These are phyloP conservation scores for Cuniculus paca DNA, from an alignment of 2,797 vertebrate species.

Conservation along the genomic window DNA sequence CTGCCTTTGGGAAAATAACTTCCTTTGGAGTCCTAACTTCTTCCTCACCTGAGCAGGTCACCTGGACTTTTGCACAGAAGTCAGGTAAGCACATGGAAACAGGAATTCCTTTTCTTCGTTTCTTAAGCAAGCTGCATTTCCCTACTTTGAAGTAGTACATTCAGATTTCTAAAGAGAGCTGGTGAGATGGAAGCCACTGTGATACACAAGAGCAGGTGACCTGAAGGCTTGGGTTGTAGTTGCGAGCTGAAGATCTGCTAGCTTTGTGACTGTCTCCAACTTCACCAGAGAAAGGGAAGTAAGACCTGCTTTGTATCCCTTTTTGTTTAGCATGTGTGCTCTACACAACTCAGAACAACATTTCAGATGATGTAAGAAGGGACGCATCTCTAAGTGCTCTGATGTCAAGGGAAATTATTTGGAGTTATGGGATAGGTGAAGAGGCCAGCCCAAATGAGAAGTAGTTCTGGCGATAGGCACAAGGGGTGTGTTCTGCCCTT, in stretches of 20 bases:
- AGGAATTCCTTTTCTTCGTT: constrained; percentile 30
- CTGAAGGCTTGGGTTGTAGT: not conserved
- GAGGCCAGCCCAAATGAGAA: not conserved
- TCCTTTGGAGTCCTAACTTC: constrained; percentile 75
- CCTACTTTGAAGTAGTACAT: not conserved
- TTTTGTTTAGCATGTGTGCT: not conserved
- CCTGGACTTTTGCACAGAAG: constrained; percentile 48
- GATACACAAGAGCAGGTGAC: not conserved
- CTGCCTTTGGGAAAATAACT: constrained; percentile 70
- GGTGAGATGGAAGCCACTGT: not conserved
- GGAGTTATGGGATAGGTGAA: not conserved
- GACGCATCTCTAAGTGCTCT: not conserved
- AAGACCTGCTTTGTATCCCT: not conserved
- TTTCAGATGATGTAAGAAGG: not conserved
- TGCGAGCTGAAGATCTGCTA: not conserved
- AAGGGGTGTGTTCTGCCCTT: not conserved
- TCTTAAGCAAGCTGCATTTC: not conserved
- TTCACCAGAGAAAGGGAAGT: not conserved
- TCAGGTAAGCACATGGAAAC: constrained; percentile 9
- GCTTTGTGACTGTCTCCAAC: not conserved
- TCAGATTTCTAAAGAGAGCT: not conserved
- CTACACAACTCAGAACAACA: not conserved
- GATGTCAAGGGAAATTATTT: not conserved
- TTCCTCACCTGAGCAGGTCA: constrained; percentile 59
- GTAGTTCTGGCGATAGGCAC: not conserved